A percentile compares a stretch with the other conserved stretches of the same genome.
Conservation (phyloP, 2,797 vertebrate species). For the Pangasius mekongensis region DNA sequence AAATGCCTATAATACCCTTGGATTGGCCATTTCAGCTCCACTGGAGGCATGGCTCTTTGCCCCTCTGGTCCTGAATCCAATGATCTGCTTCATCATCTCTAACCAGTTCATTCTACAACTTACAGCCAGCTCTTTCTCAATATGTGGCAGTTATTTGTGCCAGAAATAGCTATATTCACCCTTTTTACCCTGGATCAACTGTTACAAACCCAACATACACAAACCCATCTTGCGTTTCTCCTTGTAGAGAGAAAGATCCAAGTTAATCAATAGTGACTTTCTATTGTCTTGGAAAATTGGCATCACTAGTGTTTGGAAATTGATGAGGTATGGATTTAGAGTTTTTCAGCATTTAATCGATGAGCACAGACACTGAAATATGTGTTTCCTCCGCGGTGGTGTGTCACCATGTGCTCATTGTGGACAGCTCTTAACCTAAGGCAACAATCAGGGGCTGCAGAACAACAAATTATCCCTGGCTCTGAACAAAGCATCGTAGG, state of each 20-base stretch:
- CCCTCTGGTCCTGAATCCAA: conserved; percentile 5
- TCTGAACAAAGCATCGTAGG: conserved; percentile 15
- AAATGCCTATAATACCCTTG: conserved; percentile 58
- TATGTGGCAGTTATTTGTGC: background rate
- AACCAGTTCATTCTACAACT: background rate
- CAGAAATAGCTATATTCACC: background rate
- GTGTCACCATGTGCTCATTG: conserved; percentile 33
- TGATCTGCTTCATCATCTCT: conserved; percentile 24
- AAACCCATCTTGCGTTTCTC: background rate
- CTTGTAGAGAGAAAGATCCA: background rate
- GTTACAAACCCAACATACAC: background rate
- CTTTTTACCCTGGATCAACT: background rate
- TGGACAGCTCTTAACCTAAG: conserved; percentile 33
- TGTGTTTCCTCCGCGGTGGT: conserved; percentile 25
- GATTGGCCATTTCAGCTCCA: conserved; percentile 59
- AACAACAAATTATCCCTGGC: conserved; percentile 37
- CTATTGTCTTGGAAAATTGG: conserved; percentile 20
- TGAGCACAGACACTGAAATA: conserved; percentile 36
- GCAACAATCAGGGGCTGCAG: conserved; percentile 41
- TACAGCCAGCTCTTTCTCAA: background rate
- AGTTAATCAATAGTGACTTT: conserved; percentile 21
- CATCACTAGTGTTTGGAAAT: conserved; percentile 24
- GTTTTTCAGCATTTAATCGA: conserved; percentile 45
- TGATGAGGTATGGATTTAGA: conserved; percentile 36
- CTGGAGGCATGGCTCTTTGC: conserved; percentile 48